Conservation (phyloP, 2,888 invertebrate species). For the Drosophila monieri region DNA sequence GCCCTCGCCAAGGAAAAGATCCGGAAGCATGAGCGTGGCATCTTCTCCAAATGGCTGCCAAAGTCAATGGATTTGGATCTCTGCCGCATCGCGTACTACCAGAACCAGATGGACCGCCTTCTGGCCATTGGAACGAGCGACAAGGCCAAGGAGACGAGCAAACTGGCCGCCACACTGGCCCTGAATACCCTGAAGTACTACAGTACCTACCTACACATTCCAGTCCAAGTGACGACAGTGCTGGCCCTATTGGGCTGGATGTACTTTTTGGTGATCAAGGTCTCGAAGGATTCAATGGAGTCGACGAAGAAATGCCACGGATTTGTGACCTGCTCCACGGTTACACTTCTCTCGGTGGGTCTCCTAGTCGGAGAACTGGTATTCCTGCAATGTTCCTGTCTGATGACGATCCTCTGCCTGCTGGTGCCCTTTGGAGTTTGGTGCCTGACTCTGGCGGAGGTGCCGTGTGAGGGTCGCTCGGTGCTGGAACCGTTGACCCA, state of each 20-base stretch:
- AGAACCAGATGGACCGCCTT: conserved; percentile 20
- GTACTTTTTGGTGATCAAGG: conserved; percentile 83
- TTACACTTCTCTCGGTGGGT: conserved; percentile 18
- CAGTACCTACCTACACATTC: conserved; percentile 91
- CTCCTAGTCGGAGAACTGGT: conserved; percentile 49
- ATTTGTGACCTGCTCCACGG: conserved; percentile 4
- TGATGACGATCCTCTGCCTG: conserved; percentile 87
- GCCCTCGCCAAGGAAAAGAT: conserved; percentile 85
- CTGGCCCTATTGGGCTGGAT: conserved; percentile 90
- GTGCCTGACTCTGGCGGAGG: conserved; percentile 56
- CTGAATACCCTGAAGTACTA: conserved; percentile 91
- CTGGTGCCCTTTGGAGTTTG: conserved; percentile 86
- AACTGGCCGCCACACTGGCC: conserved; percentile 87
- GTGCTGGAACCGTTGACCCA: conserved; percentile 23
- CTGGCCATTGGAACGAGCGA: conserved; percentile 18
- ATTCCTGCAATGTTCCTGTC: conserved; percentile 87
- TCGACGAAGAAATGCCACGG: conserved; percentile 16
- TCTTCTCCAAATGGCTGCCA: conserved; percentile 63
- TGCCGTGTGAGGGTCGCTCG: conserved; percentile 4
- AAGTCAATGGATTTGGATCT: conserved; percentile 50
- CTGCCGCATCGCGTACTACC: conserved; percentile 37
- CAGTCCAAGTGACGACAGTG: conserved; percentile 87
- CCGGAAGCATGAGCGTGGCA: conserved; percentile 64
- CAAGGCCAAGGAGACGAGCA: conserved; percentile 84
- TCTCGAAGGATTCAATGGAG: conserved; percentile 49